Evolutionary conservation across 2,888 invertebrate species (phyloP), one percentile per base, ranked within the genome.

Genomic region (Drosophila lutescens): DNA sequence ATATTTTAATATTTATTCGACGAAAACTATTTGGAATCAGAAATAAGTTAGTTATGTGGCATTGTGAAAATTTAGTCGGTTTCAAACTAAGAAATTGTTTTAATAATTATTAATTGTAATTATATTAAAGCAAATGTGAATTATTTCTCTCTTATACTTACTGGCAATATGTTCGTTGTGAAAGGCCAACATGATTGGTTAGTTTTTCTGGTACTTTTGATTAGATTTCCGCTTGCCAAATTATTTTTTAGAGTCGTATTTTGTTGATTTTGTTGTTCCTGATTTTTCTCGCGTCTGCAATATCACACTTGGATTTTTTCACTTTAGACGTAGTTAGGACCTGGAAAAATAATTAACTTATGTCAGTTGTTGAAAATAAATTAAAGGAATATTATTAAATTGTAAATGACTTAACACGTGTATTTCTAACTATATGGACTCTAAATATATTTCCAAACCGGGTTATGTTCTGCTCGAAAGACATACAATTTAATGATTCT

Each of bases 101-200:
- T 26, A 26, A 6, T 6, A 26, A 26, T 26, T 26, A 6, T 26
- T 6, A 26, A 26, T 6, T 6, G 5, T 6, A 6, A 26, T 26
- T 26, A 26, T 26, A 6, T 26, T 26, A 5, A 5, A 6, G 5
- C 26, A 26, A 26, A 30, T 30, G 8, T 30, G 30, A 8, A 1
- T 30, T 8, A 26, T 26, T 36, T 44, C 2, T 67, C 65, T 60
- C 67, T 30, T 32, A 36, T 81, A 92, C 92, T 92, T 78, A 92
- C 92, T 91, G 86, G 92, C 91, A 79, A 91, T 91, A 78, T 91
- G 92, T 80, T 92, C 92, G 88, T 92, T 92, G 87, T 92, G 92
- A 83, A 92, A 91, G 91, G 92, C 91, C 92, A 92, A 91, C 92
- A 92, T 92, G 75, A 40, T 58, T 2, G 13, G 13, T 17, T 17